phyloP scores from a whole-genome alignment of 2,888 invertebrate genomes.

The Diaprepes abbreviatus region DNA sequence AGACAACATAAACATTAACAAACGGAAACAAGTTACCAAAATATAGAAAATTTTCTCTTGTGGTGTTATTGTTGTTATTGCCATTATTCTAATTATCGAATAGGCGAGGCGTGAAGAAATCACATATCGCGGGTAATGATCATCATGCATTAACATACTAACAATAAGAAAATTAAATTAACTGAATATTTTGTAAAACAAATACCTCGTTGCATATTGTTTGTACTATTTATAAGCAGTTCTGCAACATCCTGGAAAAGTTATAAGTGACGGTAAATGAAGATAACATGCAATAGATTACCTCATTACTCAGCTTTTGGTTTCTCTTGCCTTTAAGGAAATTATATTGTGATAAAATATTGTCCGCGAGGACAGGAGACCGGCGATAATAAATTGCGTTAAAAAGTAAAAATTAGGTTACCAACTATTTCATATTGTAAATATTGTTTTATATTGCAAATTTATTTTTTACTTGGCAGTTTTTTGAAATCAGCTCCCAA shows the following conservation, averaged over 20 bases:
- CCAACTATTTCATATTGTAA: too few relatives aligned
- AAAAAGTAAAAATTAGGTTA: too few relatives aligned
- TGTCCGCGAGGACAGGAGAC: too few relatives aligned
- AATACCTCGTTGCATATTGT: not conserved
- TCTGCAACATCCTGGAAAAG: constrained; percentile 4
- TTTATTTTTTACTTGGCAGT: too few relatives aligned
- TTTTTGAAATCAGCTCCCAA: too few relatives aligned
- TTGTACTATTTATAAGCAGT: not conserved
- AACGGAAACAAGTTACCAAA: not conserved
- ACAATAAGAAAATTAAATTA: constrained; percentile 16
- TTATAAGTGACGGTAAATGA: not conserved
- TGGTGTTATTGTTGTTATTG: not conserved
- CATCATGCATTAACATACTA: not conserved
- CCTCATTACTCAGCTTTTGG: too few relatives aligned
- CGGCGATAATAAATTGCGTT: too few relatives aligned
- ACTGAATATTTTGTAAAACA: constrained; percentile 5
- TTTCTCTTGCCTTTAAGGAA: too few relatives aligned
- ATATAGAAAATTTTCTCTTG: not conserved
- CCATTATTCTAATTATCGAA: not conserved
- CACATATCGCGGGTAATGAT: not conserved
- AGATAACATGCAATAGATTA: not conserved
- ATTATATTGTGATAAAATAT: too few relatives aligned
- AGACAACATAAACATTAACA: not conserved
- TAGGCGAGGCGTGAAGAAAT: constrained; percentile 1
- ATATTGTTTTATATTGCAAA: too few relatives aligned